Base-by-base conservation (phyloP, 2,888 invertebrate genomes). In the Phengaris arion region DNA sequence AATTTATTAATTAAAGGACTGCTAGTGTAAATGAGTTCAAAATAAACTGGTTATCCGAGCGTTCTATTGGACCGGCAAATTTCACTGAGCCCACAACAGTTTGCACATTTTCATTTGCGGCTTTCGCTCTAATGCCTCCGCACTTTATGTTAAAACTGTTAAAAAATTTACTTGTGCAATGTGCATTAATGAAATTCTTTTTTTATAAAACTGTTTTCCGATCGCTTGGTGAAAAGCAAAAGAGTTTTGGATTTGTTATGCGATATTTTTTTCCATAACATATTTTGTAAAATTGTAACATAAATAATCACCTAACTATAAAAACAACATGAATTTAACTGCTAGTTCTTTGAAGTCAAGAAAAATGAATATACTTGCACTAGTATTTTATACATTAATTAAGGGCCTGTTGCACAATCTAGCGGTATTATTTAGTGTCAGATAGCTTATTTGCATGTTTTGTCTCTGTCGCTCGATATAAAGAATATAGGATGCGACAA, bases 1-100 rank as follows among this genome's bases (percentile, higher is more conserved):
- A 77, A 76, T 78, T 77, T 79, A 79, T 77, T 77, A 78, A 77
- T 78, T 78, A 79, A 78, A 79, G 76, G 75, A 68, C 78, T 76
- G 64, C 68, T 64, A 55, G 76, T 68, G 75, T 76, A 78, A 79
- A 78, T 78, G 76, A 79, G 78, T 73, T 77, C 79, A 77, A 72
- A 74, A 76, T 77, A 77, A 75, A 75, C 75, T 76, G 77, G 79
- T 74, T 68, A 74, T 74, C 57, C 59, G 75, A 75, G 74, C 69
- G 22, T 54, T 72, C 72, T 72, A 54, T 72, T 72, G 35, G 72
- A 52, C 12, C 35, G 72, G 22, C 72, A 54, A 54, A 6, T 22
- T 72, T 54, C 22, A 35, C 52, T 72, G 72, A 72, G 52, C 72
- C 72, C 72, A 22, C 72, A 72, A 72, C 72, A 22, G 72, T 72